Base-by-base conservation (phyloP, 2,797 vertebrate genomes). In the Borostomias antarcticus region DNA sequence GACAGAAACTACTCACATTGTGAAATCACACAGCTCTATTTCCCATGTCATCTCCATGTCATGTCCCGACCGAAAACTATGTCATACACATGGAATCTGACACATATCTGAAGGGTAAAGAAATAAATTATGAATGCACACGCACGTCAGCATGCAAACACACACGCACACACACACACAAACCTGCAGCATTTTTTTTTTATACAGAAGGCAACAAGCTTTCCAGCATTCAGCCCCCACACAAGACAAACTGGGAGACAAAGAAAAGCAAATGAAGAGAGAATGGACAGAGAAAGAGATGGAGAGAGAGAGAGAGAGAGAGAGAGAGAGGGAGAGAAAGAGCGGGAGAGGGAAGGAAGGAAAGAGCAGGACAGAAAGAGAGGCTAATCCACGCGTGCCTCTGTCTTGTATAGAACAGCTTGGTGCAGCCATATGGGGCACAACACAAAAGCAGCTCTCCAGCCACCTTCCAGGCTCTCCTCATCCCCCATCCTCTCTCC, bases 401-500 rank as follows among this genome's bases (percentile, higher is more conserved):
- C 71, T 67, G 63, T 47, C 73, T 78, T 45, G 80, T 26, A 73
- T 72, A 23, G 17, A 74, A 68, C 72, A 76, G 80, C 79, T 77
- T 73, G 74, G 84, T 84, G 78, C 73, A 82, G 82, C 69, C 86
- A 75, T 81, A 75, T 81, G 59, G 81, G 83, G 78, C 74, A 77
- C 82, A 83, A 86, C 84, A 90, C 84, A 90, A 85, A 82, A 89
- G 86, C 88, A 64, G 61, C 68, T 69, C 60, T 79, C 80, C 82
- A 74, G 75, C 77, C n/a, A n/a, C n/a, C 80, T 83, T 85, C 76
- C 73, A 29, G 76, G 65, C 75, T 64, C 72, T 69, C 84, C 80
- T 72, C 53, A 28, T 50, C 45, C 35, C 28, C 40, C n/a, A n/a
- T 69, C 84, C 80, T 72, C 53, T 37, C 58, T 54, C 35, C 28